Base-by-base conservation (phyloP, 1,140 invertebrate genomes). In the Micrasema minimum region DNA sequence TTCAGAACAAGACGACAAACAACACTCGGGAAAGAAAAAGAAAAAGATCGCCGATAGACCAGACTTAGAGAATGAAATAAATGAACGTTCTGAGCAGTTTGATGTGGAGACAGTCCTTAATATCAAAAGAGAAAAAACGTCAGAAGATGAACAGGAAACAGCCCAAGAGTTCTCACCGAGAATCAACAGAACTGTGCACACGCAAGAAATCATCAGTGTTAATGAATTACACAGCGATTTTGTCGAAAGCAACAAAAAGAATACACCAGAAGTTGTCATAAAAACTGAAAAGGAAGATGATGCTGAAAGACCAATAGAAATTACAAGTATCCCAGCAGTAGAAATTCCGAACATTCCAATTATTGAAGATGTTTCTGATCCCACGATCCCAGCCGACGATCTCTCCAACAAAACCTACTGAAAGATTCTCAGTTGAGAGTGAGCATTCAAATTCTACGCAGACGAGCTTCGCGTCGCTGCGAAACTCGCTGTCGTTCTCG, bases 151-250 rank as follows among this genome's bases (percentile, higher is more conserved):
- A 37, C 14, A 45, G 6, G 18, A n/a, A n/a, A 65, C 51, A n/a
- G 51, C 12, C 0, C 38, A 37, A 3, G 59, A 69, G 51, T 69
- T 66, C 35, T 68, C 66, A 5, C 67, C 67, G 16, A 55, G 53
- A 22, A 57, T 53, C 18, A 69, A 57, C 46, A 64, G 66, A 51
- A 23, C 48, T 2, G 20, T 35, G 6, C 37, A 67, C 57, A 68
- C 57, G 23, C 57, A 37, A 41, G 46, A 71, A 57, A 75, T 75
- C 20, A 75, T 75, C 31, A 75, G 61, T 61, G 74, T 71, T 5
- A 70, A 65, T 23, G 74, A 75, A 43, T 20, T 75, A 2, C 74
- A 75, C 48, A 75, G 65, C 41, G 71, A 72, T 59, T 75, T 75
- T 41, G 65, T 75, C 1, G 38, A 69, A 23, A 69, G 67, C 20